A percentile compares a stretch with the other conserved stretches of the same genome.
phyloP scores from a whole-genome alignment of 2,797 vertebrate species.

The Tiaroga cobitis region DNA sequence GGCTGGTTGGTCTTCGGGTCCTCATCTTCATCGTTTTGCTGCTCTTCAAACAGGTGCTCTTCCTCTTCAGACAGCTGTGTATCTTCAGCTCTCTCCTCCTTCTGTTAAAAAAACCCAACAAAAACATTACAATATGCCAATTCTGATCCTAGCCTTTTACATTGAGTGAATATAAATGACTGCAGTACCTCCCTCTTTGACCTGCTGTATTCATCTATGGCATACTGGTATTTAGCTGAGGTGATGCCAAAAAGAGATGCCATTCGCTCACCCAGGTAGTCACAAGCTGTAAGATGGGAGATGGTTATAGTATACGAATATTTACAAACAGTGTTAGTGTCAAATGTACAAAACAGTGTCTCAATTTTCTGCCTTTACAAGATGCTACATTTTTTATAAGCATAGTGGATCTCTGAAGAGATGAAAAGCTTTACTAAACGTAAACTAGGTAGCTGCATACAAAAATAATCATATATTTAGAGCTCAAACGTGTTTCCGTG shows the following conservation, averaged over 20 bases:
- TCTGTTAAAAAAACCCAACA: constrained; percentile 71
- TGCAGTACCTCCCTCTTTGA: constrained; percentile 91
- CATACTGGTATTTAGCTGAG: constrained; percentile 96
- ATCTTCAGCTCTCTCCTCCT: constrained; percentile 90
- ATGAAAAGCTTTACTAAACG: background rate
- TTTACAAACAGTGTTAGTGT: background rate
- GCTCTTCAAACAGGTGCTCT: constrained; percentile 81
- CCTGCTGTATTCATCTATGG: constrained; percentile 96
- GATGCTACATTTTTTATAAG: background rate
- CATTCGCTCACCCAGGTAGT: constrained; percentile 96
- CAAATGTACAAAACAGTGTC: background rate
- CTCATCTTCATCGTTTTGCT: constrained; percentile 72
- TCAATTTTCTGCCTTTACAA: background rate
- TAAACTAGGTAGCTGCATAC: background rate
- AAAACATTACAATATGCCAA: background rate
- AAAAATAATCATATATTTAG: background rate
- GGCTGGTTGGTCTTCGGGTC: constrained; percentile 72
- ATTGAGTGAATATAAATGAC: background rate
- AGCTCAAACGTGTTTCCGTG: background rate
- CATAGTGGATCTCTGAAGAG: background rate
- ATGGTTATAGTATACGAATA: background rate
- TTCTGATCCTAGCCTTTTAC: background rate
- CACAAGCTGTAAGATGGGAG: constrained; percentile 83
- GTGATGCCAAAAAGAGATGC: constrained; percentile 95
- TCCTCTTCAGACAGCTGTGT: constrained; percentile 89